Evolutionary conservation across 2,888 invertebrate genomes (phyloP).

Genomic region (Gastrophysa polygoni): DNA sequence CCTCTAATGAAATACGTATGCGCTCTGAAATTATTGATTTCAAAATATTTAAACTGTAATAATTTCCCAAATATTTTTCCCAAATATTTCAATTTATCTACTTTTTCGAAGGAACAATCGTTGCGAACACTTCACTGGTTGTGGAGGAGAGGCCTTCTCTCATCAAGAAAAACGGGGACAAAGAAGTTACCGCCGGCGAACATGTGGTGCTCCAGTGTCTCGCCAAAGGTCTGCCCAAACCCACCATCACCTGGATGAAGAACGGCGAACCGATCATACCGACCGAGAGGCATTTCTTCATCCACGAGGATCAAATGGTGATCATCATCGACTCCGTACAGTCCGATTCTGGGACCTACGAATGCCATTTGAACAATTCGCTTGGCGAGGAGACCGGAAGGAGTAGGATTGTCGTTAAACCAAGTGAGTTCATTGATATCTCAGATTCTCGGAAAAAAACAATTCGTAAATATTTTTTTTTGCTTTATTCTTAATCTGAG

Average conservation of each 20-base stretch:
- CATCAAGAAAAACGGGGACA: conserved; percentile 83
- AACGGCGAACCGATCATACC: conserved; percentile 74
- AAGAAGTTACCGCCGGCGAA: conserved; percentile 80
- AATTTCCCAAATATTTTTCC: no score
- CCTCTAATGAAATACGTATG: no score
- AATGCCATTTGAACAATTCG: conserved; percentile 88
- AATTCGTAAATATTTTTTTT: no score
- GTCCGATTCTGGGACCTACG: conserved; percentile 84
- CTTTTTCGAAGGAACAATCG: conserved; percentile 68
- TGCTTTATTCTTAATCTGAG: no score
- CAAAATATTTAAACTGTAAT: no score
- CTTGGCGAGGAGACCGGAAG: conserved; percentile 77
- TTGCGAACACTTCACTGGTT: conserved; percentile 84
- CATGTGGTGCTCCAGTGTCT: conserved; percentile 88
- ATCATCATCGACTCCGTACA: conserved; percentile 82
- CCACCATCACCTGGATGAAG: conserved; percentile 83
- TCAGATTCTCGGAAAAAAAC: no score
- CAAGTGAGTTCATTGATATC: conserved; percentile 56
- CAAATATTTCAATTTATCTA: no score
- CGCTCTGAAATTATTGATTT: no score
- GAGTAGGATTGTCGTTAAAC: conserved; percentile 73
- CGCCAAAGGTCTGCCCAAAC: conserved; percentile 83
- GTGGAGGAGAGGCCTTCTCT: conserved; percentile 88
- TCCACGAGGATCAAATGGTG: conserved; percentile 84
- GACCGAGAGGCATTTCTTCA: conserved; percentile 84